Evolutionary conservation across 2,113 vertebrate species (phyloP), one percentile per base, ranked within the genome.

Genomic region (Cygnus buccinator): DNA sequence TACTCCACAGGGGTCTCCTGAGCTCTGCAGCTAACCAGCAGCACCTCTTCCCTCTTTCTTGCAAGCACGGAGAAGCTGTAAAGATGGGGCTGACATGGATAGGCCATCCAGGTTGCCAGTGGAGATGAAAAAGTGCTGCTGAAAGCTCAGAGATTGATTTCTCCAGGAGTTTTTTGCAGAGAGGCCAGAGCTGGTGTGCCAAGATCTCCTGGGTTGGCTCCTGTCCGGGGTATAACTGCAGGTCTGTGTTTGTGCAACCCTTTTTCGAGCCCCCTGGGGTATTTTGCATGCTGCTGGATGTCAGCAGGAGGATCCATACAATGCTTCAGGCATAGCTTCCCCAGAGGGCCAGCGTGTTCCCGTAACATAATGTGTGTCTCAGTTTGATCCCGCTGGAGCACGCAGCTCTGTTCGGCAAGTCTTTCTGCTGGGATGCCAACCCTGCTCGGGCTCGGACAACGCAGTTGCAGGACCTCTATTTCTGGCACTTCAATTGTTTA

Each of bases 161-260:
- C 77, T 89, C 75, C 31, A 7, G 57, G 76, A 94, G 70, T 61
- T 75, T 87, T 94, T 94, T 92, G 70, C 20, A 3, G 91, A 82
- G 54, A 78, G 58, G 58, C 92, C 80, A 57, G 77, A 76, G 95
- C 92, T 61, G 2, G 28, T 3, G 33, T 61, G 92, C 83, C 94
- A 91, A 41, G 58, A 70, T 73, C 86, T 94, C 88, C 77, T 4
- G 12, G 80, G 80, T 41, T 28, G 66, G 48, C 70, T 95, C 54
- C 71, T 68, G 35, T 75, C 86, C 91, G 58, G 94, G 80, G 37
- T 59, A 68, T 89, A 76, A 61, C 87, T 66, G 86, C 73, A 55
- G 79, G 72, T 62, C 88, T 44, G 48, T 82, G 58, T 70, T 84
- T 35, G 18, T 26, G 83, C 89, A 92, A 76, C 54, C 58, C 76